Base-by-base conservation (phyloP, 2,113 vertebrate species). In the Catharus fuscescens region DNA sequence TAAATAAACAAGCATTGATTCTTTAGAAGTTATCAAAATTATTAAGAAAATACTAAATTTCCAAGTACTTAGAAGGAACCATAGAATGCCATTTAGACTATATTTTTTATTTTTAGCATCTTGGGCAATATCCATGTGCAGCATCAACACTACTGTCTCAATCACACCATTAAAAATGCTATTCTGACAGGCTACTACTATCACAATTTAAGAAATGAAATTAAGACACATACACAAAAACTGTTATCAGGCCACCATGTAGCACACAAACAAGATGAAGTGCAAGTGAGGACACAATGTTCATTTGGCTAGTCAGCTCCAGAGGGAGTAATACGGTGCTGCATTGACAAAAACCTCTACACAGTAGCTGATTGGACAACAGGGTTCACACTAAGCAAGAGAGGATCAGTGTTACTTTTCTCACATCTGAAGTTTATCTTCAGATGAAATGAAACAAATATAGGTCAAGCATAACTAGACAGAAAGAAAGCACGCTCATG, bases 231-330 rank as follows among this genome's bases (percentile, higher is more conserved):
- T 13, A 16, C 32, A 60, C 4, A 42, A 19, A 59, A 70, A 50
- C 12, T 0, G 24, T 21, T 77, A 60, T 44, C 36, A 69, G 15
- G 67, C 31, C 59, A 77, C 24, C 16, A 88, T 19, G 53, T 25
- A n/a, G 59, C 9, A 5, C 76, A 80, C 45, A 80, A 77, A 86
- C 0, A 21, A 69, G 50, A 52, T 2, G 2, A 72, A 80, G 26
- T 10, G 24, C 59, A 61, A 69, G n/a, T 4, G 6, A 80, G 25
- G 29, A 65, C 16, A 12, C 0, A 0, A 29, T 10, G 17, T 17
- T 73, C 2, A 5, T 59, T 54, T n/a, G 44, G 31, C 17, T 23
- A 14, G 8, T 18, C 32, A 24, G 32, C 7, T 90, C 44, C 44
- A 60, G 38, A 64, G 12, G 14, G 20, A 66, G 32, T 14, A 79